Conservation (phyloP, 2,113 vertebrate species). For the Eudyptes chrysolophus region DNA sequence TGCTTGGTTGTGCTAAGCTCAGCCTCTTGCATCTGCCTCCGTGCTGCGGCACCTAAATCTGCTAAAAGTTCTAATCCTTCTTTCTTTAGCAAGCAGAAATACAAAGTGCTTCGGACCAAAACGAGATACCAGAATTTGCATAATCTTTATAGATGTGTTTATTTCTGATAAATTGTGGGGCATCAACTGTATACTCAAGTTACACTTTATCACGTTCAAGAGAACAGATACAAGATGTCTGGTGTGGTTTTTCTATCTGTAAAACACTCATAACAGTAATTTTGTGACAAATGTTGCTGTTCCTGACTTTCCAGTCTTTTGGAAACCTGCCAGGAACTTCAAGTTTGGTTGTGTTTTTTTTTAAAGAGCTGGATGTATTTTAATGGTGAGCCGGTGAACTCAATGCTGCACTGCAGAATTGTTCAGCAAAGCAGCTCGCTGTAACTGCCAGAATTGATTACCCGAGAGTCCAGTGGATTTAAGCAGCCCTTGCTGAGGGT, state of each 20-base stretch:
- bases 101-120: neutral
- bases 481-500: neutral
- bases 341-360: neutral
- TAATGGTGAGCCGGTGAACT: neutral
- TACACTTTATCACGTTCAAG: accelerated
- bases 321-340: neutral
- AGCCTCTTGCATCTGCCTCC: neutral
- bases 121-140: neutral
- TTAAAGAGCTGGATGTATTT: neutral
- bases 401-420: accelerated
- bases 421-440: neutral
- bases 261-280: neutral
- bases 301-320: neutral
- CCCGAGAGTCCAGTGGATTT: accelerated
- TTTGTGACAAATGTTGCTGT: accelerated
- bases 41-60: neutral
- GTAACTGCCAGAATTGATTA: neutral
- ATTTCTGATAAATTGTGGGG: neutral
- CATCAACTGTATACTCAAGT: accelerated
- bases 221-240: neutral
- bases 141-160: accelerated
- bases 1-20: neutral
- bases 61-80: neutral
- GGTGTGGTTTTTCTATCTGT: neutral
- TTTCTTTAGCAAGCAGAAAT: neutral